Evolutionary conservation across 2,113 vertebrate species (phyloP), one percentile per base, ranked within the genome.

Genomic region (Gasterosteus nipponicus): DNA sequence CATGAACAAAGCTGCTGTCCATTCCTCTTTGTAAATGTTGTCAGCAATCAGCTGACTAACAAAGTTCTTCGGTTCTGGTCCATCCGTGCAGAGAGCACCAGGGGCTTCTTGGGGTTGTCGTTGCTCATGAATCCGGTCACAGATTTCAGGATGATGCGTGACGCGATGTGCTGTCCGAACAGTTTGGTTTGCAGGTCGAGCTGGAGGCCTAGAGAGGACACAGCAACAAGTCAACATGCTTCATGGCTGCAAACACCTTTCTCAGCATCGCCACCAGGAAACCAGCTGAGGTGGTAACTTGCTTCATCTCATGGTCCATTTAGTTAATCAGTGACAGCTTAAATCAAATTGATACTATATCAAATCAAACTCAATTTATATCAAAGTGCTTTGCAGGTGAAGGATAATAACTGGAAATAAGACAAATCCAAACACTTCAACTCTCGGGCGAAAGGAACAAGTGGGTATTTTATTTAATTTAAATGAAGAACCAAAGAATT

Each of bases 31-130:
- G 88, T 96, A 96, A 56, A 99, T 73, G 35, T 92, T 94, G 31
- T 97, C 90, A 0, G 95, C 96, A 10, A 98, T 90, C 31, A 99
- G 93, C 58, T 97, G 93, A 75, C 96, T 98, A 22, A 96, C 89
- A 22, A 95, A 97, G 85, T 99, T 99, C 91, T 99, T 99, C 98
- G 0, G 98, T 99, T 49, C 98, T 97, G 0, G 96, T 96, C 96
- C 95, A 97, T 82, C 98, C 98, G 0, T 99, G 98, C 41, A 99
- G 92, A 0, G 14, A 99, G 94, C 4, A 95, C 94, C 76, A 99
- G 93, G 0, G 98, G 95, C 73, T 99, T 99, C 92, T 96, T 97
- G 0, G 96, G 96, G 69, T 93, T 95, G 15, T 89, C 69, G 73
- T 96, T 97, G 84, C 68, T 96, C 92, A 92, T 92, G 91, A 98